Percentiles rank a stretch among this genome's conserved stretches.
These are phyloP conservation scores for Tryphoninae sp. DNA, from an alignment of 2,888 invertebrate species.

Conservation along the genomic window DNA sequence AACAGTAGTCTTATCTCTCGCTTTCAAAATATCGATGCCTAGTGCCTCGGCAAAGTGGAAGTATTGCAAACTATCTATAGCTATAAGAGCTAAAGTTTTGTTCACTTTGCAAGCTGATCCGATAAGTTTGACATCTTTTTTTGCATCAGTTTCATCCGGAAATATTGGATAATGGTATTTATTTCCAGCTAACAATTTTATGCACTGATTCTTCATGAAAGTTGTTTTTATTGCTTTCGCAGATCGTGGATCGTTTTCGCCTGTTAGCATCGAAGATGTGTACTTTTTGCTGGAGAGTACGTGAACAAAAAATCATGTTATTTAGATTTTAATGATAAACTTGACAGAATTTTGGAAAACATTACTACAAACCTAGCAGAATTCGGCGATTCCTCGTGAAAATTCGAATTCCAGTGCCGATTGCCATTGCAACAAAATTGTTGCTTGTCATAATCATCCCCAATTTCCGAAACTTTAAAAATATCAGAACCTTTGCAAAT, in stretches of 20 bases:
- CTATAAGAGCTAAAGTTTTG: slow-evolving; percentile 85
- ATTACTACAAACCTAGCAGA: slow-evolving; percentile 33
- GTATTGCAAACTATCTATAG: slow-evolving; percentile 88
- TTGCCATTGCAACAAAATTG: slow-evolving; percentile 70
- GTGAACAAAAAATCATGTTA: not conserved
- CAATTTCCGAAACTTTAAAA: slow-evolving; percentile 66
- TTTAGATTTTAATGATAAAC: not conserved
- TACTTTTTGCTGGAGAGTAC: slow-evolving; percentile 63
- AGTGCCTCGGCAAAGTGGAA: slow-evolving; percentile 89
- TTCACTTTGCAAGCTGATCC: slow-evolving; percentile 81
- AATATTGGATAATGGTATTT: slow-evolving; percentile 76
- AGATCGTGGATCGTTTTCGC: slow-evolving; percentile 83
- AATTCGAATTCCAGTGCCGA: slow-evolving; percentile 18
- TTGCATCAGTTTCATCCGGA: slow-evolving; percentile 72
- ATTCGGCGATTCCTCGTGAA: slow-evolving; percentile 23
- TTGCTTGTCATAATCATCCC: slow-evolving; percentile 63
- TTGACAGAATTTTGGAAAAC: not conserved
- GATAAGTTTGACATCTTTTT: slow-evolving; percentile 69
- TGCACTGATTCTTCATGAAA: slow-evolving; percentile 72
- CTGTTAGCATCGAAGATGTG: slow-evolving; percentile 82
- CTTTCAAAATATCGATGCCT: slow-evolving; percentile 86
- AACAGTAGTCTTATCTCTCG: slow-evolving; percentile 85
- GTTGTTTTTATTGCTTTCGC: slow-evolving; percentile 82
- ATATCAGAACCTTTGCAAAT: slow-evolving; percentile 74
- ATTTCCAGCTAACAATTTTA: slow-evolving; percentile 75